Percentiles rank a stretch among this genome's conserved stretches.
Conservation (phyloP, 2,797 vertebrate species). For the Chelon auratus region DNA sequence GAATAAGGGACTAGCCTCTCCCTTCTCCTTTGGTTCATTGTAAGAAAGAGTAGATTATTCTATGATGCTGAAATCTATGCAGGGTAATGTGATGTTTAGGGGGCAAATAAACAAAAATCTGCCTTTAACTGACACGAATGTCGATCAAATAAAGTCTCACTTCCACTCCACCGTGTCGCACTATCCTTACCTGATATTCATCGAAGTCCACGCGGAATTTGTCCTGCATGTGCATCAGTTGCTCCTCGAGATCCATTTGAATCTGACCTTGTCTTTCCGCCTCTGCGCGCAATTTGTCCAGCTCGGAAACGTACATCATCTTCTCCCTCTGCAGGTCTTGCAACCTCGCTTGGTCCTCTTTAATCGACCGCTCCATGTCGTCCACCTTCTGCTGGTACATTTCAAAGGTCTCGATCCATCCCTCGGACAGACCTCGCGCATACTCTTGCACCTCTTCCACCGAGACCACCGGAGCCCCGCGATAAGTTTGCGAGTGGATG, state of each 20-base stretch:
- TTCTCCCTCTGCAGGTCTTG: constrained; percentile 87
- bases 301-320: constrained; percentile 82
- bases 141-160: too few relatives aligned
- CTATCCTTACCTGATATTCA: constrained; percentile 88
- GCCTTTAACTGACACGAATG: too few relatives aligned
- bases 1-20: constrained; percentile 33
- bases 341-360: constrained; percentile 81
- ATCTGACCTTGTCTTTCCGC: constrained; percentile 84
- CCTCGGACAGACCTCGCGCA: constrained; percentile 85
- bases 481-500: constrained; percentile 69
- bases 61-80: not conserved
- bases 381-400: constrained; percentile 89
- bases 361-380: constrained; percentile 86
- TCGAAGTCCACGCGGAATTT: constrained; percentile 79
- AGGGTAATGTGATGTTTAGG: not conserved
- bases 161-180: not conserved
- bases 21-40: constrained; percentile 5
- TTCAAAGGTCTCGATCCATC: constrained; percentile 87
- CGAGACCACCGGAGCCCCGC: constrained; percentile 69
- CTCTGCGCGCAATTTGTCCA: constrained; percentile 84
- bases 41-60: not conserved
- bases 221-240: constrained; percentile 87
- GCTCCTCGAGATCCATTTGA: constrained; percentile 86
- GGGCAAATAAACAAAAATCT: too few relatives aligned
- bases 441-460: constrained; percentile 86